These are phyloP conservation scores for Caranx ignobilis DNA, from an alignment of 2,113 vertebrate genomes.

Conservation along the genomic window DNA sequence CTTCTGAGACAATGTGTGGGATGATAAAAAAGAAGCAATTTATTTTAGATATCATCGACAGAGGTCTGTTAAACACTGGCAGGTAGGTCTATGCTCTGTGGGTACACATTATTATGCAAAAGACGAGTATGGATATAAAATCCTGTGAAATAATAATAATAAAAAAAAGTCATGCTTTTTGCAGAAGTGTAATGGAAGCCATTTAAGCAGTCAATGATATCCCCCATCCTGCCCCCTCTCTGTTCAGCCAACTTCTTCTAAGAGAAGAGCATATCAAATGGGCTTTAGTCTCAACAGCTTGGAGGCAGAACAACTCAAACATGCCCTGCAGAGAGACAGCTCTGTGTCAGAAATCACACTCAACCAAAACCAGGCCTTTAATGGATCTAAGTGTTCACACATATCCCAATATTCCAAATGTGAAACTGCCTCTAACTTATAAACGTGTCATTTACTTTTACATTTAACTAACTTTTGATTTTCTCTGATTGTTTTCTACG, in stretches of 20 bases:
- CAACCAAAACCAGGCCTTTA: conserved; percentile 58
- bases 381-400: conserved; percentile 45
- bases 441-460: conserved; percentile 21
- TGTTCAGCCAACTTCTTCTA: conserved; percentile 76
- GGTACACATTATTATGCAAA: conserved; percentile 76
- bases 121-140: conserved; percentile 76
- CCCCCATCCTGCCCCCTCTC: conserved; percentile 77
- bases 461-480: conserved; percentile 2
- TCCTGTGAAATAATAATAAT: conserved; percentile 66
- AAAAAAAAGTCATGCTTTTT: conserved; percentile 79
- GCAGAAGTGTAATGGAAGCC: conserved; percentile 80
- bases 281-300: conserved; percentile 78
- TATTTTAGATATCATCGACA: conserved; percentile 62
- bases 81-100: conserved; percentile 69
- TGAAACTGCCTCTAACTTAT: conserved; percentile 27
- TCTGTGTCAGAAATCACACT: conserved; percentile 73
- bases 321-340: conserved; percentile 73
- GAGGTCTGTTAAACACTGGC: conserved; percentile 66
- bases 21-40: conserved; percentile 76
- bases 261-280: conserved; percentile 82
- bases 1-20: conserved; percentile 81
- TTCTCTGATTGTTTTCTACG: neutral
- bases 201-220: conserved; percentile 86
- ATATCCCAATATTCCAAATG: conserved; percentile 45
- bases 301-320: conserved; percentile 76